These are phyloP conservation scores for Anabacerthia variegaticeps DNA, from an alignment of 2,797 vertebrate species.

Conservation along the genomic window DNA sequence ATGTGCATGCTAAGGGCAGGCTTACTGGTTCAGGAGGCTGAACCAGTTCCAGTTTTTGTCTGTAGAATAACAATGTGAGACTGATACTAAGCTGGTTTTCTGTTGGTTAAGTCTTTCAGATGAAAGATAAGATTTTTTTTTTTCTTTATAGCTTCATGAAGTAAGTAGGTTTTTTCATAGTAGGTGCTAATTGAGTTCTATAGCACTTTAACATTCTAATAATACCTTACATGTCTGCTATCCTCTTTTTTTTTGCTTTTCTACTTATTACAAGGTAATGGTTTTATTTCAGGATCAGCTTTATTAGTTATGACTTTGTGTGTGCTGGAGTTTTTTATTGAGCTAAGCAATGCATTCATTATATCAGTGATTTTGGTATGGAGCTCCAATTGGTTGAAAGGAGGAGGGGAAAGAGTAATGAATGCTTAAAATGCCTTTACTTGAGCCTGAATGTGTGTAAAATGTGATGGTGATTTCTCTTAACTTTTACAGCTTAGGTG, in stretches of 20 bases:
- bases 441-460: fast-evolving
- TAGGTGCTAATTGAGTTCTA: not conserved
- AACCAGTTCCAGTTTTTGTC: not conserved
- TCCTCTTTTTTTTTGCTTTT: not conserved
- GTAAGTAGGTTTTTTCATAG: not conserved
- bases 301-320: not conserved
- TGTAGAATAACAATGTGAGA: not conserved
- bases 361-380: not conserved
- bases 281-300: not conserved
- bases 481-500: not conserved
- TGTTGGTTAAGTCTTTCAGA: not conserved
- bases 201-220: not conserved
- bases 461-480: not conserved
- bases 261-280: not conserved
- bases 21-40: not conserved
- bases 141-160: not conserved
- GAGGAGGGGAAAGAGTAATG: not conserved
- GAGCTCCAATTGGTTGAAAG: not conserved
- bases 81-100: not conserved
- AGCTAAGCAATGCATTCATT: not conserved
- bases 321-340: not conserved
- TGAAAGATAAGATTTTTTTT: not conserved
- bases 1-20: too few species aligned
- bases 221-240: not conserved
- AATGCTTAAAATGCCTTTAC: not conserved